phyloP scores from a whole-genome alignment of 2,797 vertebrate genomes.

The Vireo griseus region DNA sequence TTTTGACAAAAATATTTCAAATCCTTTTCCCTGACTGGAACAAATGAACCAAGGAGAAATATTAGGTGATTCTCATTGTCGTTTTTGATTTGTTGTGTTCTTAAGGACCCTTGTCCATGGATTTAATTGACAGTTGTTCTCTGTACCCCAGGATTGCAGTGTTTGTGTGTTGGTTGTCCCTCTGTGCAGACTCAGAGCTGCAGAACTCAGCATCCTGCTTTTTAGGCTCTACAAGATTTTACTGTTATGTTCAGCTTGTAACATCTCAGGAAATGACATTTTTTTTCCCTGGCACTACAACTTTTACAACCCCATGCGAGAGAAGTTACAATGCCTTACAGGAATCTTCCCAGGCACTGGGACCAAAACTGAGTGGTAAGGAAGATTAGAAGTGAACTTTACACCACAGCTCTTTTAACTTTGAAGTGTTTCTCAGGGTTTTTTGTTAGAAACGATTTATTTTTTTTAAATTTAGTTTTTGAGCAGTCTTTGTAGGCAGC shows the following conservation, averaged over 20 bases:
- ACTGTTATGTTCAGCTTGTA: neutral
- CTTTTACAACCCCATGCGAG: neutral
- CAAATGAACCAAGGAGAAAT: neutral
- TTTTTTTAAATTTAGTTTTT: neutral
- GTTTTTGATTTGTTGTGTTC: neutral
- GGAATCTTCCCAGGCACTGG: neutral
- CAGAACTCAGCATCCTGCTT: neutral
- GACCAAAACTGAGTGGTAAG: neutral
- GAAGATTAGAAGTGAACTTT: neutral
- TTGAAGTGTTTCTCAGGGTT: neutral
- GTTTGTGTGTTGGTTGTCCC: neutral
- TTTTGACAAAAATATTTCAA: neutral
- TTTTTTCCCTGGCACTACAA: neutral
- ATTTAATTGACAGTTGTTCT: neutral
- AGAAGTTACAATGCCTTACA: neutral
- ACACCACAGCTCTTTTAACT: neutral
- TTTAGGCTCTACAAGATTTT: neutral
- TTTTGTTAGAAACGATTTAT: neutral
- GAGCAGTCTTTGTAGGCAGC: neutral
- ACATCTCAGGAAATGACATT: neutral
- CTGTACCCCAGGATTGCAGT: fast-evolving
- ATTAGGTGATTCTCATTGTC: neutral
- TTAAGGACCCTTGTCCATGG: neutral
- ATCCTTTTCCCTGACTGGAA: neutral
- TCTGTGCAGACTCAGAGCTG: neutral